Evolutionary conservation across 2,888 invertebrate species (phyloP).

Genomic region (Mantis religiosa): DNA sequence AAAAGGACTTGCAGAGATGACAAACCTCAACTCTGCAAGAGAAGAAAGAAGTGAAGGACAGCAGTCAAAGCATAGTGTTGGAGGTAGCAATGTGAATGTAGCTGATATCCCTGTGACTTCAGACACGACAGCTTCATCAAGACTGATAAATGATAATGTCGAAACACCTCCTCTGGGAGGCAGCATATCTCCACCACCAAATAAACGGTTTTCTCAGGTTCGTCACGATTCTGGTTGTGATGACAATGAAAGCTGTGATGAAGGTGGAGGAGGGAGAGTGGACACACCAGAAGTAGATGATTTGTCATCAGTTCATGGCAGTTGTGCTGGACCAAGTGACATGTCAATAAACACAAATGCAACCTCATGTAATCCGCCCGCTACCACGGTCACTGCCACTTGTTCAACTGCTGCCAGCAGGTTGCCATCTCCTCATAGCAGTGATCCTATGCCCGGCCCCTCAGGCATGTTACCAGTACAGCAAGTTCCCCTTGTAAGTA

Average conservation of each 20-base stretch:
- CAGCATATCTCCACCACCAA: conserved; percentile 29
- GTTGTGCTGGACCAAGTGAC: conserved; percentile 31
- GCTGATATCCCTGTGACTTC: conserved; percentile 29
- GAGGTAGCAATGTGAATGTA: conserved; percentile 32
- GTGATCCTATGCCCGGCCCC: conserved; percentile 73
- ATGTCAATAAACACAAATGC: conserved; percentile 30
- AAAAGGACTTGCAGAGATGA: conserved; percentile 90
- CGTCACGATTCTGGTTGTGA: conserved; percentile 35
- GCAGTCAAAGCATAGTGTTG: conserved; percentile 24
- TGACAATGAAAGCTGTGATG: conserved; percentile 32
- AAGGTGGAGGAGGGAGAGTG: conserved; percentile 24
- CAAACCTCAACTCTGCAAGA: conserved; percentile 65
- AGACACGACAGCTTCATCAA: conserved; percentile 20
- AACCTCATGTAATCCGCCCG: conserved; percentile 35
- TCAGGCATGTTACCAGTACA: conserved; percentile 82
- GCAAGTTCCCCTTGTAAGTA: conserved; percentile 80
- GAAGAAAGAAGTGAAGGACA: conserved; percentile 36
- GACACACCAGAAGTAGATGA: conserved; percentile 27
- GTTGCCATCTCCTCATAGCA: conserved; percentile 58
- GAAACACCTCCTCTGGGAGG: conserved; percentile 35
- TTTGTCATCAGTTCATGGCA: conserved; percentile 23
- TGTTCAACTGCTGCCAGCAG: conserved; percentile 30
- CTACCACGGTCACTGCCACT: conserved; percentile 39
- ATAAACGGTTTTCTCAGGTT: conserved; percentile 27
- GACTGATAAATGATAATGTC: conserved; percentile 27